Base-by-base conservation (phyloP, 2,797 vertebrate species). In the Syngnathus rostellatus region DNA sequence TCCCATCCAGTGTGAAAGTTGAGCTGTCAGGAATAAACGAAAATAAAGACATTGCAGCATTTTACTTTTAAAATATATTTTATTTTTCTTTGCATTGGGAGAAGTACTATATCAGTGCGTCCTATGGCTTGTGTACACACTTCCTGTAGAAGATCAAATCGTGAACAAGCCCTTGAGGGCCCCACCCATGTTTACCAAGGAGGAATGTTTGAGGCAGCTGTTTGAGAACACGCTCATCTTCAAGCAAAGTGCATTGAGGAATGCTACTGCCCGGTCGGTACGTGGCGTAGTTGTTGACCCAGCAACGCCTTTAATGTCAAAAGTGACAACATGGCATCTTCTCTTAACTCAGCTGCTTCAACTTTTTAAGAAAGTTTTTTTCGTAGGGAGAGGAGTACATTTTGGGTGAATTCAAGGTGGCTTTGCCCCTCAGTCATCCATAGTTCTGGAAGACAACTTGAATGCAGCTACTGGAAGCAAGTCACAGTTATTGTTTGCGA, bases 141-240 rank as follows among this genome's bases (percentile, higher is more conserved):
- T 79, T 87, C 77, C 81, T 83, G 81, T 70, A 64, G 64, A 83
- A 31, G 77, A 84, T 73, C 72, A 81, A 83, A 76, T 85, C 82
- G 83, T 72, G 83, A 88, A 85, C 80, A 81, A 81, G 83, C 84
- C 86, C 86, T 85, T 79, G 77, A 71, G 77, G 80, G 85, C 84
- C 79, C 81, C 86, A 85, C 87, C 89, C 86, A 86, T 86, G 84
- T 88, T 87, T 89, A 87, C 79, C 75, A 62, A 88, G 83, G 80
- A 89, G 88, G 89, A 90, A 89, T 88, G 89, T 89, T 88, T 85
- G 77, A 84, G 81, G 82, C 86, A 76, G 86, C 86, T 86, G 86
- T 77, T 84, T 72, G 80, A 82, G 79, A 82, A 86, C 76, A 77
- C 65, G 40, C 76, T 79, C 77, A 73, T 63, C 72, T 41, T 62